Conservation (phyloP, 1,140 invertebrate species). For the Cataglyphis hispanica region DNA sequence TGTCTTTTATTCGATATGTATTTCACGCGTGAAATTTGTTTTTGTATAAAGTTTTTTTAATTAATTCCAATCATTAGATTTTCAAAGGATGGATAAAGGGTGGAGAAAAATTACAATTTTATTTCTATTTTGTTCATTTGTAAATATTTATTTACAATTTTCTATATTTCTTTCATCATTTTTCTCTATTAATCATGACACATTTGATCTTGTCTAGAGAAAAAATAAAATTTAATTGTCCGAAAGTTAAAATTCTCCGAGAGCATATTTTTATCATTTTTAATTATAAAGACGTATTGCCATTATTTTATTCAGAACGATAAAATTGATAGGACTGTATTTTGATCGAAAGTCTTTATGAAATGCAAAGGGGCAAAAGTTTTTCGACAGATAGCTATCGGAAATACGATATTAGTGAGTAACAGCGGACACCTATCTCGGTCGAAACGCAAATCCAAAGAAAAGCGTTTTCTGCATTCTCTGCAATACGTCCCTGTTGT, state of each 20-base stretch:
- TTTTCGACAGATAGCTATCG: not conserved
- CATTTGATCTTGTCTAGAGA: not conserved
- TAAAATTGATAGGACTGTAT: not conserved
- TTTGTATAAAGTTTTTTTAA: not conserved
- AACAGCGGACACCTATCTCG: not conserved
- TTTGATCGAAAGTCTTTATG: not conserved
- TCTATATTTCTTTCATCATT: too few relatives aligned
- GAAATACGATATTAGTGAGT: not conserved
- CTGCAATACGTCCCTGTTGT: constrained; percentile 6
- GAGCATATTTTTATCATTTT: not conserved
- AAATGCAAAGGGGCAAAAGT: not conserved
- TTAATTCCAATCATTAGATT: not conserved
- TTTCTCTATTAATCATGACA: not conserved
- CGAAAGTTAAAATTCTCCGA: not conserved
- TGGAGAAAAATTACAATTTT: not conserved
- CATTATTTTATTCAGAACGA: not conserved
- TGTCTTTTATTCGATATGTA: not conserved
- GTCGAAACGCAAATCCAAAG: constrained; percentile 7
- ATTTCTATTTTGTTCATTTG: not conserved
- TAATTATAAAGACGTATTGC: too few relatives aligned
- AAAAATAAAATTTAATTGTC: not conserved
- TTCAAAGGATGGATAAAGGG: not conserved
- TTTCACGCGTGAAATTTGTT: not conserved
- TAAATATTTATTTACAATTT: not conserved
- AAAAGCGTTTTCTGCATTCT: not conserved